Evolutionary conservation across 2,797 vertebrate genomes (phyloP), one percentile per base, ranked within the genome.

Genomic region (Sciurus vulgaris): DNA sequence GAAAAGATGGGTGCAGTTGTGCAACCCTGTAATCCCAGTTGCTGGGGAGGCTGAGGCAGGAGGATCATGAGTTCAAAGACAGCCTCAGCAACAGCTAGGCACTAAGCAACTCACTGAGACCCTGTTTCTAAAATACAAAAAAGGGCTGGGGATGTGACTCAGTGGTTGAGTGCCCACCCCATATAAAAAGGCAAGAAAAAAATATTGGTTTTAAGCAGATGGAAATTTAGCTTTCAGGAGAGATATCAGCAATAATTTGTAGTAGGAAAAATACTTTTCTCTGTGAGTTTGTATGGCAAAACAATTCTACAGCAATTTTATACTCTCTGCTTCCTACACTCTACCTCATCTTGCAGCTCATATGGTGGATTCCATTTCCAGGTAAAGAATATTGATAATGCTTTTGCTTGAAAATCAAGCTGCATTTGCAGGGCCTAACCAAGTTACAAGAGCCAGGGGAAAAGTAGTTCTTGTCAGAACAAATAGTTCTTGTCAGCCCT

Each of bases 401-500:
- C 11, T 35, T 81, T 69, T 44, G 0, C 38, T 91, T 67, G 38
- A 89, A 81, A 91, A 65, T 83, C 59, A 93, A 91, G 41, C 41
- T 95, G 49, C 15, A 79, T 28, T 81, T 93, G 24, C 22, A 96
- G 30, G 67, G 30, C n/a, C 33, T 74, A 86, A 30, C 83, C 35
- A 91, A 95, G n/a, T 89, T 65, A 79, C 41, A 86, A 93, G 33
- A 91, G 59, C 63, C 86, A 77, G 84, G 44, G 17, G 63, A 78
- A 84, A 94, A 94, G 28, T 30, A 73, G 56, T 70, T 93, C 47
- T 91, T 89, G 20, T 94, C 63, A 67, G 63, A 84, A 47, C 73
- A 92, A 90, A 67, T 61, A 73, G 67, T 38, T 54, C 69, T 76
- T 83, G 35, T 89, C 47, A 92, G 41, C 30, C 18, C 22, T 86